Evolutionary conservation across 2,797 vertebrate species (phyloP).

Genomic region (Falco novaeseelandiae): DNA sequence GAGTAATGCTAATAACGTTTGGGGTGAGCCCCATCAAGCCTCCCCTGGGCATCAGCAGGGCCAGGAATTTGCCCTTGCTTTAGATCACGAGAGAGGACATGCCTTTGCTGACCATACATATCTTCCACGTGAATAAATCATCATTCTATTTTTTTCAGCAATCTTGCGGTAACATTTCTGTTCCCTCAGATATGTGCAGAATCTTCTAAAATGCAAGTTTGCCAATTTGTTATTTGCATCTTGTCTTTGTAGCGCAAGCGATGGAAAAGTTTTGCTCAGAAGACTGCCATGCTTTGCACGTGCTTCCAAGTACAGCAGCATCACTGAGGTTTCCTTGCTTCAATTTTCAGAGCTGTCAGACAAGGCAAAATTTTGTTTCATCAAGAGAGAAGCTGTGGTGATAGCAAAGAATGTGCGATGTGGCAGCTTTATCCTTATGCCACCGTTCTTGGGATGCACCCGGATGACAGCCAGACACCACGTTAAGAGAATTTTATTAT

Average conservation of each 20-base stretch:
- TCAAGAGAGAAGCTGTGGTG: neutral
- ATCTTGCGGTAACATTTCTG: neutral
- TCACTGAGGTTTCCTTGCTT: neutral
- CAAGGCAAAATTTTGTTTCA: slow-evolving; percentile 25
- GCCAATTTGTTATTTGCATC: neutral
- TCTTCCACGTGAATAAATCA: neutral
- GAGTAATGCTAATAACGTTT: accelerated
- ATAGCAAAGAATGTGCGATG: slow-evolving; percentile 32
- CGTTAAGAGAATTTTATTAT: slow-evolving; percentile 1
- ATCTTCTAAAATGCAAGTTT: neutral
- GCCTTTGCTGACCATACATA: neutral
- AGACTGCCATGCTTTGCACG: neutral
- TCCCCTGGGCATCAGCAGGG: neutral
- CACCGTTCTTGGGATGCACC: neutral
- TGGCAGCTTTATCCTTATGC: slow-evolving; percentile 4
- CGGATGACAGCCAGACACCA: slow-evolving; percentile 8
- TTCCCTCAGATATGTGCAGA: slow-evolving; percentile 22
- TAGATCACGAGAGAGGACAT: neutral
- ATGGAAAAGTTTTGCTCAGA: slow-evolving; percentile 24
- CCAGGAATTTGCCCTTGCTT: neutral
- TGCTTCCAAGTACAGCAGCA: slow-evolving; percentile 10
- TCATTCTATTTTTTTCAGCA: neutral
- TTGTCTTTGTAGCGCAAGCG: neutral
- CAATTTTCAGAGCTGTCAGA: slow-evolving; percentile 5
- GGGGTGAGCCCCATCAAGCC: neutral